Base-by-base conservation (phyloP, 2,888 invertebrate genomes). In the Drosophila recens region DNA sequence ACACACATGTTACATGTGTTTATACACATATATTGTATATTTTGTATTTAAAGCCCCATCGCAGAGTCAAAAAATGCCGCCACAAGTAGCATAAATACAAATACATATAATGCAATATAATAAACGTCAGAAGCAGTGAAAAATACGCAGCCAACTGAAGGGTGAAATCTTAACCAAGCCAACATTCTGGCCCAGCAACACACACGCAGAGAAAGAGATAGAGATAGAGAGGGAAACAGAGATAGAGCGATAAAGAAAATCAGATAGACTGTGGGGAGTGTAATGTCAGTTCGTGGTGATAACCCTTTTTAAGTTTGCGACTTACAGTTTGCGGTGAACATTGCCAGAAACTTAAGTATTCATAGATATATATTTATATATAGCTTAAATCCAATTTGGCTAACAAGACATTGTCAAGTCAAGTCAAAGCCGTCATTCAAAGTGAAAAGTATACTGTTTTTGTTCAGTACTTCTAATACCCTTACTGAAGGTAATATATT, bases 31-130 rank as follows among this genome's bases (percentile, higher is more conserved):
- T 8, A 27, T 56, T 8, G 2, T 8, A 27, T 56, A 68, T 74
- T 66, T 45, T 49, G 67, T 65, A 73, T 79, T 74, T 77, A 66
- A 73, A 70, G 67, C 48, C 43, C 48, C 56, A 43, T 38, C 40
- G 20, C 36, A 43, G 36, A 54, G 54, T 54, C 51, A 64, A 73
- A 70, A 72, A 69, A 67, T 54, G 58, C 78, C 67, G 66, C 72
- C 68, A 62, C 72, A 80, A 86, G 80, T 46, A 75, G 75, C 78
- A 82, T 75, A 89, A 82, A 85, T 78, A 87, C 79, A 86, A 74
- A 87, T 81, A 69, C 57, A 64, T 72, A 81, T 81, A 79, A 30
- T 56, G 88, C 88, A 89, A 86, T 85, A 85, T 82, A 87, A 87
- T 88, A 89, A 87, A 87, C 75, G 86, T 87, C 90, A 67, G 33